A percentile compares a stretch with the other conserved stretches of the same genome.
Conservation (phyloP, 2,888 invertebrate genomes). For the Girardia tigrina region DNA sequence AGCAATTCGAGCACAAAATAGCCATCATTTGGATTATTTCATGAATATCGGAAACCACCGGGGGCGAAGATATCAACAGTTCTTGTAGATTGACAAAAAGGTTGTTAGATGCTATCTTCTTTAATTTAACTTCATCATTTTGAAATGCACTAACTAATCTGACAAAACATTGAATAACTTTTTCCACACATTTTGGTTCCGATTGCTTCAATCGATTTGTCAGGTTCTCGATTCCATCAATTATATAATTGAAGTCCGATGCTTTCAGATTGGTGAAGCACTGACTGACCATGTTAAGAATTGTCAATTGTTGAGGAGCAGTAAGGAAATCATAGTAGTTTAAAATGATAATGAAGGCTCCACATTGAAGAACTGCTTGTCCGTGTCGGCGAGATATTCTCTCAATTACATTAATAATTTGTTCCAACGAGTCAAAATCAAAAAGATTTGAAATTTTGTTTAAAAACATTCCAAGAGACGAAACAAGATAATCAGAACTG, state of each 20-base stretch:
- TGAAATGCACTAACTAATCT: constrained; percentile 90
- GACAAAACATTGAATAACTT: constrained; percentile 86
- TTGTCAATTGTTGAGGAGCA: constrained; percentile 32
- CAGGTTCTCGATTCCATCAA: constrained; percentile 10
- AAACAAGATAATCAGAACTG: constrained; percentile 77
- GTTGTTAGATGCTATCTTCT: constrained; percentile 77
- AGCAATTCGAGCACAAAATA: constrained; percentile 84
- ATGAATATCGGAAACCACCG: constrained; percentile 27
- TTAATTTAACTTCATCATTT: constrained; percentile 70
- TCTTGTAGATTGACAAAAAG: constrained; percentile 82
- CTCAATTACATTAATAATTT: constrained; percentile 31
- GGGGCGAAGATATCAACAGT: constrained; percentile 48
- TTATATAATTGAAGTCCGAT: constrained; percentile 26
- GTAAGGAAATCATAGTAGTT: constrained; percentile 30
- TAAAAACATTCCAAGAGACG: constrained; percentile 87
- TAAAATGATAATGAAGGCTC: constrained; percentile 28
- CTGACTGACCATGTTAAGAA: constrained; percentile 31
- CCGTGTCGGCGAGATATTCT: constrained; percentile 32
- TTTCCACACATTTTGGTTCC: constrained; percentile 94
- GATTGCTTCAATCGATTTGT: constrained; percentile 29
- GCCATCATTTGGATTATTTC: constrained; percentile 88
- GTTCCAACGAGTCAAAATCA: constrained; percentile 28
- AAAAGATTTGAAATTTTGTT: constrained; percentile 56
- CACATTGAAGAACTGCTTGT: constrained; percentile 24
- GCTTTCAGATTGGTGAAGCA: constrained; percentile 27